Percentiles rank a stretch among this genome's conserved stretches.
Evolutionary conservation across 35 echinoderm and acorn worm species (phyloP).

Genomic region (Apostichopus parvimensis): DNA sequence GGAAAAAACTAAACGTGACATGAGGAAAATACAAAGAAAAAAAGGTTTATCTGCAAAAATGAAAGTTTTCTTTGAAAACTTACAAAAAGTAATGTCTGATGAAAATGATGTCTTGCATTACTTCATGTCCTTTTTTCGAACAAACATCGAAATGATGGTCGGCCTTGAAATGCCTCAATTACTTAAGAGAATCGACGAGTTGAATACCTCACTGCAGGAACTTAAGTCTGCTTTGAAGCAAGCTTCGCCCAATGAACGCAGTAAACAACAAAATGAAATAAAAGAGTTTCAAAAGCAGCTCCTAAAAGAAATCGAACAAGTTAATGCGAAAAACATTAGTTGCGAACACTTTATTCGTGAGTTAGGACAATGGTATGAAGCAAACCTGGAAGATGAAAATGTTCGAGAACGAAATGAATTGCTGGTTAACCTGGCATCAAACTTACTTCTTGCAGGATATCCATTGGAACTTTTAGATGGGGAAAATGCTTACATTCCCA

Average conservation of each 20-base stretch:
- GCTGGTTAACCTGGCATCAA: background rate
- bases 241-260: background rate
- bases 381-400: too few species aligned
- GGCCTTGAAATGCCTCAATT: background rate
- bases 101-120: background rate
- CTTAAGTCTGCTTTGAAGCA: background rate
- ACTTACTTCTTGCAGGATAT: constrained; percentile 26
- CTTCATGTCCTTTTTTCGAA: background rate
- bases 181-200: background rate
- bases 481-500: background rate
- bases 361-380: constrained; percentile 2
- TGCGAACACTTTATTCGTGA: constrained; percentile 28
- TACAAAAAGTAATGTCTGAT: background rate
- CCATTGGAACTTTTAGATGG: constrained; percentile 40
- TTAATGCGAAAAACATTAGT: background rate
- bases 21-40: background rate
- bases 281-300: background rate
- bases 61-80: too few species aligned
- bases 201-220: background rate
- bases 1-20: background rate
- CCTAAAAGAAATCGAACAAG: background rate
- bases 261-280: too few species aligned
- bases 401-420: too few species aligned
- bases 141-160: background rate
- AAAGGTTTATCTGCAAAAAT: background rate